Evolutionary conservation across 2,797 vertebrate genomes (phyloP).

Genomic region (Pseudochirops cupreus): DNA sequence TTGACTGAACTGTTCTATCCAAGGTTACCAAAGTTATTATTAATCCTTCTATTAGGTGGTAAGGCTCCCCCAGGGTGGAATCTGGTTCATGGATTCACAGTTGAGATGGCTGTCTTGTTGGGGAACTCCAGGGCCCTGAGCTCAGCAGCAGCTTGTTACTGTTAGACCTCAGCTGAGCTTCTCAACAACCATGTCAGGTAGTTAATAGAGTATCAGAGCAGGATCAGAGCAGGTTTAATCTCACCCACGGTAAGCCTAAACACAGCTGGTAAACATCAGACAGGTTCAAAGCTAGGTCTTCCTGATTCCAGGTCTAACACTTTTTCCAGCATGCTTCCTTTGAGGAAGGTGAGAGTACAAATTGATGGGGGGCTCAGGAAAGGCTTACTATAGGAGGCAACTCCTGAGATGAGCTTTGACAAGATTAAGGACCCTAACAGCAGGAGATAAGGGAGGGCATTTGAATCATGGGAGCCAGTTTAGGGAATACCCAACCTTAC

Average conservation of each 20-base stretch:
- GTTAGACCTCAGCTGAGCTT: neutral
- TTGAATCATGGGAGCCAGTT: neutral
- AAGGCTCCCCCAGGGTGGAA: no score
- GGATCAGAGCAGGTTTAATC: neutral
- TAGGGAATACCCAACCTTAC: neutral
- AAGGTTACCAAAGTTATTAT: no score
- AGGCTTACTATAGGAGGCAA: neutral
- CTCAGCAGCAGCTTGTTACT: neutral
- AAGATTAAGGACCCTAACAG: neutral
- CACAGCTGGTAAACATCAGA: no score
- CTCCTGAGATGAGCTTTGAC: neutral
- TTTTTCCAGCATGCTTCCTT: neutral
- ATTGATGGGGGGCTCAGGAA: neutral
- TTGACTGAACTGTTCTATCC: no score
- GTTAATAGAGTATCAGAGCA: neutral
- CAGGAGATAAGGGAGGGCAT: neutral
- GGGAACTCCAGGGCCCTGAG: no score
- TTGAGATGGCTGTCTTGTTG: neutral
- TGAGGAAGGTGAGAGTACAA: neutral
- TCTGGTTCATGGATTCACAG: no score
- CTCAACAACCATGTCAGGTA: neutral
- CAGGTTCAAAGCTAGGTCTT: no score
- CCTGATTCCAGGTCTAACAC: no score
- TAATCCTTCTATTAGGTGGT: no score
- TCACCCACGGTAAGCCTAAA: no score